Conservation (phyloP, 2,888 invertebrate species). For the Neoaliturus tenellus region DNA sequence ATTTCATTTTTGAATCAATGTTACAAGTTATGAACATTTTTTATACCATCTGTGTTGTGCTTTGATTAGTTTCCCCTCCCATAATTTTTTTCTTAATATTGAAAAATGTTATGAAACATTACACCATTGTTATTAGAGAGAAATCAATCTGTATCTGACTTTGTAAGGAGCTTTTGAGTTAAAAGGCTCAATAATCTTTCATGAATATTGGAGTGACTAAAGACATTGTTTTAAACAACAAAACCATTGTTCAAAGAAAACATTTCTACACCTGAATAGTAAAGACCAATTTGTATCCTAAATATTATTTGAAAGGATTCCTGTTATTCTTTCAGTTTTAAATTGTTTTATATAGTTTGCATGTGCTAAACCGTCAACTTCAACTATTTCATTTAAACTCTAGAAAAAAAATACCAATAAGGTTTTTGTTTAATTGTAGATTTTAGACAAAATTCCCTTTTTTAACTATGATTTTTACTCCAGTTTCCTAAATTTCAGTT, state of each 20-base stretch:
- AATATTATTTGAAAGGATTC: too few species aligned
- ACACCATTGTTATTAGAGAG: too few species aligned
- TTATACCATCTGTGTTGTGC: background rate
- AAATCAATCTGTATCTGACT: too few species aligned
- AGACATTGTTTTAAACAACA: too few species aligned
- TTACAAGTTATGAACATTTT: background rate
- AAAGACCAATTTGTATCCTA: too few species aligned
- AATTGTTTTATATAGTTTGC: background rate
- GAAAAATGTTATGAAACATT: too few species aligned
- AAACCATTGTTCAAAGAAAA: too few species aligned
- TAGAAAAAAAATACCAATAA: background rate
- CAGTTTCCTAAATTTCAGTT: slow-evolving; percentile 11
- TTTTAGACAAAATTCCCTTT: background rate
- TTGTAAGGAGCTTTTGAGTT: too few species aligned
- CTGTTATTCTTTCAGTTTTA: background rate
- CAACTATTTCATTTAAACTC: background rate
- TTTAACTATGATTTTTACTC: background rate
- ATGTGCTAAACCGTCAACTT: background rate
- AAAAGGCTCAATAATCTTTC: too few species aligned
- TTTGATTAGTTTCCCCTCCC: background rate
- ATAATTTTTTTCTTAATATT: background rate
- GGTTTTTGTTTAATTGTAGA: too few species aligned
- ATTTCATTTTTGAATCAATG: background rate
- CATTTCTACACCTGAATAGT: too few species aligned
- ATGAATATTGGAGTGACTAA: too few species aligned